These are phyloP conservation scores for Sogatella furcifera DNA, from an alignment of 1,140 invertebrate species.

Conservation along the genomic window DNA sequence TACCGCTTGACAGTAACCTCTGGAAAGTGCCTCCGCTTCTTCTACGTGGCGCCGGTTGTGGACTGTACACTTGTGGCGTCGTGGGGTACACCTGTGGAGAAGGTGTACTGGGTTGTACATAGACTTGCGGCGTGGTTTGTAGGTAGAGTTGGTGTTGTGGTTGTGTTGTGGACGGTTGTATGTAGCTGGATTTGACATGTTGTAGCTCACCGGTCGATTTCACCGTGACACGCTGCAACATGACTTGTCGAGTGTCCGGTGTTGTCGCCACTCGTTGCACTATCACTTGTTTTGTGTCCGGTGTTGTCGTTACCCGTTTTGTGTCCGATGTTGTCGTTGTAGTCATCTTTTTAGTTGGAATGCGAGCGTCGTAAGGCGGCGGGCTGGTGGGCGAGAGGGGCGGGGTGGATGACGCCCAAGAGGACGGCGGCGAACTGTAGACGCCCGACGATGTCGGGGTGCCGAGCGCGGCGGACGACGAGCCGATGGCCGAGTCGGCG, in stretches of 20 bases:
- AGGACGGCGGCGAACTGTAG: constrained; percentile 45
- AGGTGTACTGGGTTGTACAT: no score
- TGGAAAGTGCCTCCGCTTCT: constrained; percentile 5
- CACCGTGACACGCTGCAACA: constrained; percentile 45
- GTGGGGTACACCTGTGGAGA: no score
- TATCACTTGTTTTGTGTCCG: constrained; percentile 22
- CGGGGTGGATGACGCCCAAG: constrained; percentile 40
- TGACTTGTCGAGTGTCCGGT: constrained; percentile 16
- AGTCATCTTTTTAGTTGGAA: constrained; percentile 18
- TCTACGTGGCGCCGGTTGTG: neutral
- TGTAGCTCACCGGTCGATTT: constrained; percentile 42
- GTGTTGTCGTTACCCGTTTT: no score
- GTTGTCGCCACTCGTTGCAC: constrained; percentile 44
- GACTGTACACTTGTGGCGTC: no score
- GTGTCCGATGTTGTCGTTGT: neutral
- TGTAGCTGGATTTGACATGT: constrained; percentile 29
- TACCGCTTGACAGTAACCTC: neutral
- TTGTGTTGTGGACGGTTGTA: neutral
- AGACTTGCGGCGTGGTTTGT: neutral
- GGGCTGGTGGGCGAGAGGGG: constrained; percentile 42
- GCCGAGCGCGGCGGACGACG: constrained; percentile 39
- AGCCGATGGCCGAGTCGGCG: constrained; percentile 45
- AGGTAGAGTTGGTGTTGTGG: no score
- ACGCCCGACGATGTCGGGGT: constrained; percentile 29
- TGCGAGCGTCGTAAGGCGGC: constrained; percentile 34